These are phyloP conservation scores for Trematomus loennbergii DNA, from an alignment of 2,113 vertebrate species.

Conservation along the genomic window DNA sequence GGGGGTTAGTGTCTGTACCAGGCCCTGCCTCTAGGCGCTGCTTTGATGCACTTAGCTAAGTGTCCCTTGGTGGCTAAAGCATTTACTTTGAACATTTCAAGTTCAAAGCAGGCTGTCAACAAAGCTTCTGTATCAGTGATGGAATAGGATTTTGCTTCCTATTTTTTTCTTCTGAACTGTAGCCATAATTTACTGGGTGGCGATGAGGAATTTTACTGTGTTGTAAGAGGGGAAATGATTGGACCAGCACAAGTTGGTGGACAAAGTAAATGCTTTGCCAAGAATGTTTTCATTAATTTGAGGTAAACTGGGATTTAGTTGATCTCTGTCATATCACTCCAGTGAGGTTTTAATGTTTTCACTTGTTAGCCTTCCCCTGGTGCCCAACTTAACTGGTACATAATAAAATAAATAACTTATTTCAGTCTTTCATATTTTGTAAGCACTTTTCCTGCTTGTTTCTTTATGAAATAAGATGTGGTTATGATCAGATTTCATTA, in stretches of 20 bases:
- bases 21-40: constrained; percentile 47
- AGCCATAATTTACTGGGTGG: constrained; percentile 39
- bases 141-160: constrained; percentile 54
- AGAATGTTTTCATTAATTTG: constrained; percentile 46
- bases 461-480: neutral
- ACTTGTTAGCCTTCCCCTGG: constrained; percentile 24
- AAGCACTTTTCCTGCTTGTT: neutral
- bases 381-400: neutral
- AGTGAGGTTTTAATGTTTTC: constrained; percentile 30
- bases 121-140: constrained; percentile 48
- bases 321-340: constrained; percentile 26
- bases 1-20: constrained; percentile 51
- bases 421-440: neutral
- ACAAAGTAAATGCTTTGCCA: constrained; percentile 39
- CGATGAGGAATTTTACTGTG: constrained; percentile 21
- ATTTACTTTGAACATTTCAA: constrained; percentile 63
- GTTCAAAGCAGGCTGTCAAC: constrained; percentile 66
- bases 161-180: constrained; percentile 57
- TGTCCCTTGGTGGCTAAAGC: constrained; percentile 59
- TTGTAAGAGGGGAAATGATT: constrained; percentile 39
- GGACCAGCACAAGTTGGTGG: constrained; percentile 39
- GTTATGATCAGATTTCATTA: neutral
- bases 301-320: constrained; percentile 38
- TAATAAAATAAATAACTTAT: neutral
- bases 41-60: constrained; percentile 74